A percentile compares a stretch with the other conserved stretches of the same genome.
These are phyloP conservation scores for Glaucopsyche alexis DNA, from an alignment of 2,888 invertebrate species.

Conservation along the genomic window DNA sequence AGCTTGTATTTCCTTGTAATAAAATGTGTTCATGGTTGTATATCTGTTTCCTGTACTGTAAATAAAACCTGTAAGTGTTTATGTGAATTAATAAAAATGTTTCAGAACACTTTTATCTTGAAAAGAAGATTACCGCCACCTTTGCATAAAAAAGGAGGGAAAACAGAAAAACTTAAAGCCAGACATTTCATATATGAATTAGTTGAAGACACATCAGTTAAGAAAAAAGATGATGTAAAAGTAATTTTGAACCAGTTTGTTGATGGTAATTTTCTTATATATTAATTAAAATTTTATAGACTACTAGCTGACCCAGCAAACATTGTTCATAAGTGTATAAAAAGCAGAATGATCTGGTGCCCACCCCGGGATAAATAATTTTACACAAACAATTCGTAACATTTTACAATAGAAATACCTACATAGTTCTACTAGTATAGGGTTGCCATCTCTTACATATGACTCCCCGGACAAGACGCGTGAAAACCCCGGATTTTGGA, in stretches of 20 bases:
- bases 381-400: too few relatives aligned
- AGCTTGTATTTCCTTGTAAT: too few relatives aligned
- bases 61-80: neutral
- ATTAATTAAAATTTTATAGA: neutral
- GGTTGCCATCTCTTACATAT: too few relatives aligned
- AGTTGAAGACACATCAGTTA: slow-evolving; percentile 81
- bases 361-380: too few relatives aligned
- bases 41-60: neutral
- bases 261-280: slow-evolving; percentile 69
- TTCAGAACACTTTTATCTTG: slow-evolving; percentile 87
- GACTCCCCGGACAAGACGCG: too few relatives aligned
- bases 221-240: slow-evolving; percentile 79
- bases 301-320: too few relatives aligned
- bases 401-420: too few relatives aligned
- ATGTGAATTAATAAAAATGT: slow-evolving; percentile 42
- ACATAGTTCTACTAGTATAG: too few relatives aligned
- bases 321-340: too few relatives aligned
- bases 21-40: neutral
- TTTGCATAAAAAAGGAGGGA: slow-evolving; percentile 80
- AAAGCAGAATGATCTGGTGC: too few relatives aligned
- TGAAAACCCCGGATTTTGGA: too few relatives aligned
- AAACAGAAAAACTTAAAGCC: slow-evolving; percentile 72
- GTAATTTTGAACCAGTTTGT: slow-evolving; percentile 86
- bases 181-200: slow-evolving; percentile 87
- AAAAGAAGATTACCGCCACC: slow-evolving; percentile 81